Conservation (phyloP, 2,888 invertebrate species). For the Chouioia cunea region DNA sequence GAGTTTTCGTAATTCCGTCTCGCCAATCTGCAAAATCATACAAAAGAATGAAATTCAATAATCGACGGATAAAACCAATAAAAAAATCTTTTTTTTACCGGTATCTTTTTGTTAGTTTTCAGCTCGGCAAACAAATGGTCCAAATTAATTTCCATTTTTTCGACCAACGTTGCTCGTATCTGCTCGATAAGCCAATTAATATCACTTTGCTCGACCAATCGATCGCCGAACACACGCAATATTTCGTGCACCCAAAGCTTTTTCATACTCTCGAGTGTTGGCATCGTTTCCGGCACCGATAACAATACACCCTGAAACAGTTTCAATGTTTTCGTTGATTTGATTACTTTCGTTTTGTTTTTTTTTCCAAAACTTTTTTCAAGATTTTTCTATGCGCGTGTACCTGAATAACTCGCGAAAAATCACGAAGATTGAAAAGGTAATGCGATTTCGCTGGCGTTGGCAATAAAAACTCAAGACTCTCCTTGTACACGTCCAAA, state of each 20-base stretch:
- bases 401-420: slow-evolving; percentile 92
- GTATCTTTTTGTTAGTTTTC: slow-evolving; percentile 55
- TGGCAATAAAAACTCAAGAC: slow-evolving; percentile 83
- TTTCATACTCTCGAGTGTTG: slow-evolving; percentile 86
- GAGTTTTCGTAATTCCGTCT: slow-evolving; percentile 85
- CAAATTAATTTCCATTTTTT: slow-evolving; percentile 77
- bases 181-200: slow-evolving; percentile 84
- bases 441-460: slow-evolving; percentile 96
- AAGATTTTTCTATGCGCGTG: no score
- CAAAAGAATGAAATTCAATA: no score
- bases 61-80: no score
- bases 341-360: no score
- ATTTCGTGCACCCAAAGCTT: slow-evolving; percentile 95
- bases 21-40: slow-evolving; percentile 79
- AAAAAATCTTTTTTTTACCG: slow-evolving; percentile 26
- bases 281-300: slow-evolving; percentile 93
- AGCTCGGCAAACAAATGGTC: slow-evolving; percentile 78
- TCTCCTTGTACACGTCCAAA: slow-evolving; percentile 86
- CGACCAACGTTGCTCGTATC: slow-evolving; percentile 74
- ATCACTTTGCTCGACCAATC: slow-evolving; percentile 87
- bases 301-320: slow-evolving; percentile 83
- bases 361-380: no score
- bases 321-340: no score
- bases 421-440: slow-evolving; percentile 93
- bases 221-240: slow-evolving; percentile 91